Conservation (phyloP, 2,888 invertebrate species). For the Cyaniris semiargus region DNA sequence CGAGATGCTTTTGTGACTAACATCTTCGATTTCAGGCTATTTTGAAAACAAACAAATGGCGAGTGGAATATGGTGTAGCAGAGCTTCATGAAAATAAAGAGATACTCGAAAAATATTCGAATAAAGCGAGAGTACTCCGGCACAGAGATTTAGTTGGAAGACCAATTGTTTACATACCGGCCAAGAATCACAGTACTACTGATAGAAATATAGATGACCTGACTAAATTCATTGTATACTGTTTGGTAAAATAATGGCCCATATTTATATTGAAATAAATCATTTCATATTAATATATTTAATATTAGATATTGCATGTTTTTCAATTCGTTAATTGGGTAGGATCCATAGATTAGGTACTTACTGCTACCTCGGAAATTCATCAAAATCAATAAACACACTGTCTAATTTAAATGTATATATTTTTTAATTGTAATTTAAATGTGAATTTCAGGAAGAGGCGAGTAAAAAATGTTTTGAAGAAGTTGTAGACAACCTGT, state of each 20-base stretch:
- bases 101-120: conserved; percentile 79
- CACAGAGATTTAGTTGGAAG: conserved; percentile 87
- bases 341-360: too few species aligned
- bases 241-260: conserved; percentile 81
- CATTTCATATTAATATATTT: too few species aligned
- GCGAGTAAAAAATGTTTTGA: conserved; percentile 89
- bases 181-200: conserved; percentile 86
- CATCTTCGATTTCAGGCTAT: conserved; percentile 79
- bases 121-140: conserved; percentile 84
- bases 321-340: too few species aligned
- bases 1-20: not conserved
- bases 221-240: conserved; percentile 88
- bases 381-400: too few species aligned
- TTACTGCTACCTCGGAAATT: too few species aligned
- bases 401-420: too few species aligned
- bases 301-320: too few species aligned
- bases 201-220: conserved; percentile 88
- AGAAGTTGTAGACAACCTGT: conserved; percentile 88
- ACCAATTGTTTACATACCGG: conserved; percentile 89
- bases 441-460: conserved; percentile 79
- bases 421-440: not conserved
- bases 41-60: conserved; percentile 90
- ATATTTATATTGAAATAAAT: not conserved
- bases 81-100: conserved; percentile 77
- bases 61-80: conserved; percentile 85